phyloP scores from a whole-genome alignment of 2,797 vertebrate genomes.

The Crax fasciolata region DNA sequence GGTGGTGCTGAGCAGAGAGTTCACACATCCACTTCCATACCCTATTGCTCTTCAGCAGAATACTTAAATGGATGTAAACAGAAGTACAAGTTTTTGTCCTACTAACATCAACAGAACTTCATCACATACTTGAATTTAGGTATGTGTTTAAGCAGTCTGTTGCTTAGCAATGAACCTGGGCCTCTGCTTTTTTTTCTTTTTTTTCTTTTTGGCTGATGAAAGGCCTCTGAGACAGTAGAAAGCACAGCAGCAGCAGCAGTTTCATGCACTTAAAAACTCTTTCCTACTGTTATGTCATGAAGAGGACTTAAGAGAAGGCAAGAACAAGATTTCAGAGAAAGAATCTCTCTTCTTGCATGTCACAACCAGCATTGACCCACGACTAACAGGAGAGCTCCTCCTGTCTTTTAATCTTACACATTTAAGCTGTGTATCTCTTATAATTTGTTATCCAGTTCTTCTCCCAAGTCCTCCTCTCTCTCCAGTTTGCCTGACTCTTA shows the following conservation, averaged over 20 bases:
- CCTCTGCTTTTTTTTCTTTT: neutral
- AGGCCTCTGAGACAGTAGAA: neutral
- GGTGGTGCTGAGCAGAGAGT: neutral
- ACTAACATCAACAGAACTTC: neutral
- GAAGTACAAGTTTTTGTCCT: neutral
- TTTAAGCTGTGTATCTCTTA: neutral
- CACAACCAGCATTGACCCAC: neutral
- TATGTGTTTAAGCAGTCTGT: neutral
- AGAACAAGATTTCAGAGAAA: neutral
- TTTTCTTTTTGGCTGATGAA: constrained; percentile 14
- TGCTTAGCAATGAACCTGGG: constrained; percentile 9
- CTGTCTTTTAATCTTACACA: neutral
- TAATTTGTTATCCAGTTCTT: neutral
- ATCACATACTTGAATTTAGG: neutral
- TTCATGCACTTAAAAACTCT: neutral
- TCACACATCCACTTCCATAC: neutral
- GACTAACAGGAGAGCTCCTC: neutral
- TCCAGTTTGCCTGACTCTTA: neutral
- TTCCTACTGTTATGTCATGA: neutral
- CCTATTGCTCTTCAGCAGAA: neutral
- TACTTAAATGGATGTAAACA: neutral
- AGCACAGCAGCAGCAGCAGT: neutral
- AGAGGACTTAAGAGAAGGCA: neutral
- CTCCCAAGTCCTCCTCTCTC: neutral
- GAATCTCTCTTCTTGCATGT: neutral